phyloP scores from a whole-genome alignment of 2,113 vertebrate genomes.

The Cephalopterus ornatus region DNA sequence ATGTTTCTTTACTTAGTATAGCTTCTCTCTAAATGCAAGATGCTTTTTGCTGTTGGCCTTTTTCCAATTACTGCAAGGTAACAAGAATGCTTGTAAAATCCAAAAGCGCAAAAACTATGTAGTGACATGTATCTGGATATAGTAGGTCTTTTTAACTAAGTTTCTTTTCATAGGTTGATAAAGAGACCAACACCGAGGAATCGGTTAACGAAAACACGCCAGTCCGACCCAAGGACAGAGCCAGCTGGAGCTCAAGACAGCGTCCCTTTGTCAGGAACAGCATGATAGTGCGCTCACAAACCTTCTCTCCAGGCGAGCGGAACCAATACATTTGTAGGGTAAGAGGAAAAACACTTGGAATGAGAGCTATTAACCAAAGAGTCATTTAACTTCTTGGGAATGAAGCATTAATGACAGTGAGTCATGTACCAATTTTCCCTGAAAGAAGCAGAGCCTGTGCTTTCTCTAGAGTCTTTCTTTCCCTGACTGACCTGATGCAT shows the following conservation, averaged over 20 bases:
- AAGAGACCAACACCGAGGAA: constrained; percentile 83
- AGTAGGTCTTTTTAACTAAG: background rate
- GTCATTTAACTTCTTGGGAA: constrained; percentile 34
- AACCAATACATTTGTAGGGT: constrained; percentile 87
- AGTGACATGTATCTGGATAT: background rate
- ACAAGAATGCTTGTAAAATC: background rate
- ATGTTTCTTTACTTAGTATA: background rate
- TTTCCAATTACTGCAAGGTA: background rate
- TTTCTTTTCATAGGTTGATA: constrained; percentile 77
- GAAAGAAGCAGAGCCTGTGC: background rate
- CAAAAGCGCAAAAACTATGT: background rate
- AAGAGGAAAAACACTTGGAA: constrained; percentile 41
- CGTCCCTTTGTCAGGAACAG: constrained; percentile 78
- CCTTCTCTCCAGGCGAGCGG: constrained; percentile 84
- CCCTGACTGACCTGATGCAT: background rate
- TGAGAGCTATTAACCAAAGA: background rate
- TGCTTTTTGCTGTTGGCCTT: background rate
- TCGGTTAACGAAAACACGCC: background rate
- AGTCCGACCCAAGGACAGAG: constrained; percentile 78
- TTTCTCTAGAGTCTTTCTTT: background rate
- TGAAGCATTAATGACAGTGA: background rate
- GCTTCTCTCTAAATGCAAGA: background rate
- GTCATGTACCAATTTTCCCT: background rate
- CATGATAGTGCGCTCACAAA: constrained; percentile 84
- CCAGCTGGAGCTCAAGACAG: constrained; percentile 69